Evolutionary conservation across 53 echinoderm and acorn worm genomes (phyloP), one percentile per base, ranked within the genome.

Genomic region (Henricia sp.): DNA sequence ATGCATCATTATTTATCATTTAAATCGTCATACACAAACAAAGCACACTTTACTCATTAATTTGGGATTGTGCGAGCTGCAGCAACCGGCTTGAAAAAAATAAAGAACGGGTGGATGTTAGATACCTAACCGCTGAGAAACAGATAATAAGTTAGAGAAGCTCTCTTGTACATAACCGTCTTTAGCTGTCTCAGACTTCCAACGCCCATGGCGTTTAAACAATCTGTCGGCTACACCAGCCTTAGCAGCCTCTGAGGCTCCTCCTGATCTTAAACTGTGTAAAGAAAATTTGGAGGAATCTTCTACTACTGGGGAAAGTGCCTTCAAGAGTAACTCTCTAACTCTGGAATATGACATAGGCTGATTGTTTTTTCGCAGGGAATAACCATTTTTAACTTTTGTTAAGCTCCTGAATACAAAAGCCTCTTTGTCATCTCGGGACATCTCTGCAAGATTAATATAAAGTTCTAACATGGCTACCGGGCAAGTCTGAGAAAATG

Each of bases 391-490:
- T 42, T 46, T 70, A 26, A 25, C 0, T 70, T 70, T 44, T 27
- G 70, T 70, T 70, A 70, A 70, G 25, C 12, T 70, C 29, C 70
- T 70, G 26, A 70, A 70, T 11, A 70, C 21, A 27, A 37, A 70
- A 13, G 46, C 70, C 10, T 29, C 28, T 37, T 19, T 70, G 44
- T 70, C 46, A 11, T 5, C 46, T 3, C 2, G 27, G 24, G 44
- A 30, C 65, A 65, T 52, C 14, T 33, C n/a, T 8, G 57, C 46
- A 37, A 82, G 57, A 1, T 82, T 65, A 19, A 82, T 37, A 50
- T 82, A 82, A 50, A 82, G 57, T 37, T 82, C 82, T 1, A 82
- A 37, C 82, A 82, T 82, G 11, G 64, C 32, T 14, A 82, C 82
- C 34, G 82, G 82, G 51, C 82, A 82, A 35, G 82, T 82, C n/a